These are phyloP conservation scores for Tetramorium parvispinum DNA, from an alignment of 1,140 invertebrate genomes.

Conservation along the genomic window DNA sequence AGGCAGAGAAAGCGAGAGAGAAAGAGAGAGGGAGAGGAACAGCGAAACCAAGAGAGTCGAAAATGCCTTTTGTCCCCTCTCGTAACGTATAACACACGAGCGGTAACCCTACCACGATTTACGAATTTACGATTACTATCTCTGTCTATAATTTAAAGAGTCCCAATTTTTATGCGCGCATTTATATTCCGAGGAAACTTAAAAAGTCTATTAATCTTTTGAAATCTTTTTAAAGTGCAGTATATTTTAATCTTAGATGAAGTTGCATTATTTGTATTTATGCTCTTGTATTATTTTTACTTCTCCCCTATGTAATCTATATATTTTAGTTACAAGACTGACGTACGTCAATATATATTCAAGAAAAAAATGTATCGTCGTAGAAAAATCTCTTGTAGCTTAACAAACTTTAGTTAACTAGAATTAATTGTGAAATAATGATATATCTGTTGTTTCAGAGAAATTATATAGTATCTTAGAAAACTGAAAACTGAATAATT, in stretches of 20 bases:
- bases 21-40: constrained; percentile 69
- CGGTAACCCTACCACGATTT: constrained; percentile 72
- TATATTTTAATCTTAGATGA: background rate
- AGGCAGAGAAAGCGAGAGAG: constrained; percentile 73
- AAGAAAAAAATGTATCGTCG: background rate
- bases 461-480: background rate
- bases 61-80: constrained; percentile 84
- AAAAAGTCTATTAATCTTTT: constrained; percentile 12
- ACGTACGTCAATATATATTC: background rate
- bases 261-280: background rate
- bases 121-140: constrained; percentile 34
- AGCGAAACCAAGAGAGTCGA: constrained; percentile 75
- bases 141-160: constrained; percentile 77
- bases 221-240: background rate
- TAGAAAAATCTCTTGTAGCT: background rate
- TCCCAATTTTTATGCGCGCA: background rate
- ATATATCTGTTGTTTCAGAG: background rate
- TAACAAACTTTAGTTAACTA: background rate
- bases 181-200: background rate
- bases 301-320: background rate
- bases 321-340: background rate
- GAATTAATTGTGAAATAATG: background rate
- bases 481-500: background rate
- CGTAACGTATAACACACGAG: constrained; percentile 77
- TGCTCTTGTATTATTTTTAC: background rate